These are phyloP conservation scores for Etheostoma cragini DNA, from an alignment of 2,113 vertebrate species.

Conservation along the genomic window DNA sequence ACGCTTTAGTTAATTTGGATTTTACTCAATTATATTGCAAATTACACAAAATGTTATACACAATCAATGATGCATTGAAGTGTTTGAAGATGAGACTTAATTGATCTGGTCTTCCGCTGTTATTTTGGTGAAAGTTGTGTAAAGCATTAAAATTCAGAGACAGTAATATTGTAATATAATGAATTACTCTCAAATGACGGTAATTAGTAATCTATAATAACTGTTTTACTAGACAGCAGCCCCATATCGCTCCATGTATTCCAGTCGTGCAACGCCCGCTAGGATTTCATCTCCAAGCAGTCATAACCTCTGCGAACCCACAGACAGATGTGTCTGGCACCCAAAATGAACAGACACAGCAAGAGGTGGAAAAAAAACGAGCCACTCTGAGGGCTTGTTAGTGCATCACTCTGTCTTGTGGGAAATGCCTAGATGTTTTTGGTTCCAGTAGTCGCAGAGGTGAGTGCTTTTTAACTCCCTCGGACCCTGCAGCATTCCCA, in stretches of 20 bases:
- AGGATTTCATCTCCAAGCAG: conserved; percentile 51
- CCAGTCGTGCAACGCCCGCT: conserved; percentile 53
- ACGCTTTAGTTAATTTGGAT: too few relatives aligned
- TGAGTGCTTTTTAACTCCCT: conserved; percentile 17
- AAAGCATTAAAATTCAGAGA: too few relatives aligned
- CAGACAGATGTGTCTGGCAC: conserved; percentile 65
- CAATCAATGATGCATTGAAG: too few relatives aligned
- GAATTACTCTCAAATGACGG: too few relatives aligned
- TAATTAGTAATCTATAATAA: too few relatives aligned
- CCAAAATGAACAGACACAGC: conserved; percentile 42
- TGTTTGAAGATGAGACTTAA: too few relatives aligned
- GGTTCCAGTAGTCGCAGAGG: conserved; percentile 3
- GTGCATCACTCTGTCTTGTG: conserved; percentile 42
- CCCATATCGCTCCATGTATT: conserved; percentile 43
- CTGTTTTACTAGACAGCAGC: too few relatives aligned
- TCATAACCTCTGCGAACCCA: conserved; percentile 18
- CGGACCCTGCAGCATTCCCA: conserved; percentile 14
- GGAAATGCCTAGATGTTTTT: conserved; percentile 28
- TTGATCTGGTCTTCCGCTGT: too few relatives aligned
- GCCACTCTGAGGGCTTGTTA: conserved; percentile 65
- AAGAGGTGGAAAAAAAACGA: conserved; percentile 40
- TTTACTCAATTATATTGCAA: too few relatives aligned
- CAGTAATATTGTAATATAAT: too few relatives aligned
- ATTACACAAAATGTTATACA: too few relatives aligned
- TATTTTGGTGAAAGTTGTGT: too few relatives aligned